A percentile compares a stretch with the other conserved stretches of the same genome.
Evolutionary conservation across 2,113 vertebrate genomes (phyloP).

Genomic region (Orthonyx spaldingii): DNA sequence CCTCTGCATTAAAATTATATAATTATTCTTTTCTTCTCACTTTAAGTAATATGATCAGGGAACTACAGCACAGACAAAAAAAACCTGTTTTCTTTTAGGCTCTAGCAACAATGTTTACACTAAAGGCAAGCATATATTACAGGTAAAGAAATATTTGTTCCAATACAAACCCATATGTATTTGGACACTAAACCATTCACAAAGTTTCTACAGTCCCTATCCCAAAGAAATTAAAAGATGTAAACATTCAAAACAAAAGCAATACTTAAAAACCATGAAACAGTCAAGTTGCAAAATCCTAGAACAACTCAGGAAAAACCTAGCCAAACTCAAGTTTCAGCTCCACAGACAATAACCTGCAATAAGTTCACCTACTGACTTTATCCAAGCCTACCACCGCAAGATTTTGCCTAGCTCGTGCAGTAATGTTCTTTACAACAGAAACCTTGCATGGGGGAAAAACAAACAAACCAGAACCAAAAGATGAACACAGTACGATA

Average conservation of each 20-base stretch:
- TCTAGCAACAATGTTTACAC: not conserved
- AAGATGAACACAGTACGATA: not conserved
- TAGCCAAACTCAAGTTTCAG: not conserved
- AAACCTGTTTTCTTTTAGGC: not conserved
- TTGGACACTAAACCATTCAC: not conserved
- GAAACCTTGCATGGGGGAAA: not conserved
- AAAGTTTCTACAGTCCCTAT: not conserved
- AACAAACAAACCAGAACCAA: not conserved
- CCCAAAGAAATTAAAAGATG: not conserved
- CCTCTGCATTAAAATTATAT: not conserved
- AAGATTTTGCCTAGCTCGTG: not conserved
- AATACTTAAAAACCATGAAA: not conserved
- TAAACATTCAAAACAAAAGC: not conserved
- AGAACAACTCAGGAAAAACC: not conserved
- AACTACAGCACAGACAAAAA: not conserved
- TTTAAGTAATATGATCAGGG: not conserved
- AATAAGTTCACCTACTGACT: not conserved
- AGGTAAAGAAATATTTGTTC: not conserved
- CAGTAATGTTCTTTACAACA: not conserved
- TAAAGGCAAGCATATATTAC: not conserved
- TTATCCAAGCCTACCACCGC: not conserved
- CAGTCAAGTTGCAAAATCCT: not conserved
- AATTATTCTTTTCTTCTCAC: not conserved
- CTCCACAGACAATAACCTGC: not conserved
- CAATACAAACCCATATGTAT: not conserved